phyloP scores from a whole-genome alignment of 2,888 invertebrate species.

The Rutpela maculata region DNA sequence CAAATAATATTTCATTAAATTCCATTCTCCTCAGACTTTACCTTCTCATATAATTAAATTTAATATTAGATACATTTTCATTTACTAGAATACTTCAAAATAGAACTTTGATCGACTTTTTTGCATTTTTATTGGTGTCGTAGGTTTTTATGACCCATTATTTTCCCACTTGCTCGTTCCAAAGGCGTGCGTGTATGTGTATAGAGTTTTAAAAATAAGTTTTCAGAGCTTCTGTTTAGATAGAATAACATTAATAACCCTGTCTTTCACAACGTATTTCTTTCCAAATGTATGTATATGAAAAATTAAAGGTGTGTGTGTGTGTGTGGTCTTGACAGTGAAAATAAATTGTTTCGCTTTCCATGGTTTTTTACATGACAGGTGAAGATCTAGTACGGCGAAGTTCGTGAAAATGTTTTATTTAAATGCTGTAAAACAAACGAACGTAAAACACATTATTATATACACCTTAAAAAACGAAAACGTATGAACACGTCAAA shows the following conservation, averaged over 20 bases:
- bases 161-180: no score
- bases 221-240: background rate
- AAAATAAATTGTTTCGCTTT: background rate
- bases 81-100: no score
- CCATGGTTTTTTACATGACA: background rate
- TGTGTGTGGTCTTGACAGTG: background rate
- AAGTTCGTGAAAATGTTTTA: background rate
- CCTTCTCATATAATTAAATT: no score
- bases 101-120: no score
- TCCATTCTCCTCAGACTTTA: no score
- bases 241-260: background rate
- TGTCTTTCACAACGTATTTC: background rate
- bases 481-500: background rate
- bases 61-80: no score
- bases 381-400: background rate
- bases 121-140: no score
- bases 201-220: background rate
- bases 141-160: no score
- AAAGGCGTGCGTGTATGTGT: no score
- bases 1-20: no score
- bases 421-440: background rate
- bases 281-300: background rate
- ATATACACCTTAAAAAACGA: background rate
- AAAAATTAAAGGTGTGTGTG: background rate
- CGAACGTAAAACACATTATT: background rate